Evolutionary conservation across 2,113 vertebrate species (phyloP), one percentile per base, ranked within the genome.

Genomic region (Chloebia gouldiae): DNA sequence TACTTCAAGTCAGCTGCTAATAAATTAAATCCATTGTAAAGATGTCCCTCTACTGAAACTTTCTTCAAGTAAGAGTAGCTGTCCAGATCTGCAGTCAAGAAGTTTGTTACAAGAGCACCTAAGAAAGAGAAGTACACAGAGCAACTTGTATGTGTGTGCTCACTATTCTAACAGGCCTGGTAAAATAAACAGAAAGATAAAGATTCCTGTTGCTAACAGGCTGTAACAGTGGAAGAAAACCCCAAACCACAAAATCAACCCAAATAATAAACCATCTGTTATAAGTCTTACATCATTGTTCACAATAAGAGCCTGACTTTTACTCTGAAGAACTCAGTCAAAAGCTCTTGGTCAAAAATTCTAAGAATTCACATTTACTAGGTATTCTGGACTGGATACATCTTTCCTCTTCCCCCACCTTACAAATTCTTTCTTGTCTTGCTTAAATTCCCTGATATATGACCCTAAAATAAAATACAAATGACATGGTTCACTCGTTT

Each of bases 11-110:
- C 99, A 12, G 99, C 99, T 33, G 99, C 98, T 96, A 99, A 95
- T 96, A 99, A 98, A 97, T 99, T 99, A 96, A 99, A 99, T 95
- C 99, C 99, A 8, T 99, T 99, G 97, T 99, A 99, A 92, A 98
- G 96, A 85, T 99, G 99, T 92, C 98, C 98, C 89, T 99, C 99
- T 40, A 96, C 47, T 9, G 99, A 98, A 77, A 99, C 97, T 94
- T 99, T 99, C 97, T 98, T 99, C 96, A 99, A 95, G 97, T 99
- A 99, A 71, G 99, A 98, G 96, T 98, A 98, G 97, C 98, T 98
- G 96, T 99, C 99, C 93, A 98, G 57, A 71, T 99, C 98, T 21
- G 98, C 96, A 20, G 97, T 98, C 94, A 99, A 97, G 97, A 99
- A 99, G 96, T 99, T 99, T 51, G 99, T 96, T 66, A 99, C 99